phyloP scores from a whole-genome alignment of 2,888 invertebrate species.

The Drosophila nigricruria region DNA sequence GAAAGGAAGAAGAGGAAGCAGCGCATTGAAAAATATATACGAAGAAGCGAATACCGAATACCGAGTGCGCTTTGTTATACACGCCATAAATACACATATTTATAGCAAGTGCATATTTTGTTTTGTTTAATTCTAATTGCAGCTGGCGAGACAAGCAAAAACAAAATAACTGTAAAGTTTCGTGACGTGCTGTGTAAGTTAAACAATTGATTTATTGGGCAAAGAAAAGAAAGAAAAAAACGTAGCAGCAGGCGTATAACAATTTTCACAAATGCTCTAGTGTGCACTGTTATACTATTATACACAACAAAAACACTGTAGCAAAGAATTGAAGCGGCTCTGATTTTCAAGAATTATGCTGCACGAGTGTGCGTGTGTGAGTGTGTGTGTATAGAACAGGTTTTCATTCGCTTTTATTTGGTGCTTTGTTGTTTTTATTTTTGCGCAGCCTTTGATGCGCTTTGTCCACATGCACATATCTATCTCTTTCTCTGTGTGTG shows the following conservation, averaged over 20 bases:
- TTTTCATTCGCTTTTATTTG: constrained; percentile 59
- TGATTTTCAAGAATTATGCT: constrained; percentile 60
- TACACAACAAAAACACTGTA: constrained; percentile 59
- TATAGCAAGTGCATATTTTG: constrained; percentile 48
- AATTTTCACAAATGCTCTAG: constrained; percentile 15
- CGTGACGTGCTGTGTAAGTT: constrained; percentile 51
- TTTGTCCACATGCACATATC: constrained; percentile 37
- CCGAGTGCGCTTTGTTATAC: constrained; percentile 35
- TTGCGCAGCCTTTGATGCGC: constrained; percentile 62
- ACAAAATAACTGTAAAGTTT: constrained; percentile 25
- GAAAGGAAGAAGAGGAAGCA: constrained; percentile 40
- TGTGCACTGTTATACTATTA: constrained; percentile 53
- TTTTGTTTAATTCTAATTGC: constrained; percentile 48
- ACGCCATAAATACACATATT: constrained; percentile 24
- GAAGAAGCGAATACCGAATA: constrained; percentile 50
- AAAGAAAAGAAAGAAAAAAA: not conserved
- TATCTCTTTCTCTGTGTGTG: constrained; percentile 6
- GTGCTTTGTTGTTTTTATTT: constrained; percentile 44
- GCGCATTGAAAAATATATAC: constrained; percentile 53
- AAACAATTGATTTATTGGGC: constrained; percentile 47
- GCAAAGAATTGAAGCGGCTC: constrained; percentile 59
- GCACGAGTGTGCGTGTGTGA: constrained; percentile 16
- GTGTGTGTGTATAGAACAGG: constrained; percentile 48
- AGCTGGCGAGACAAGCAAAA: constrained; percentile 37
- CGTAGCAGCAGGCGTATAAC: constrained; percentile 39